Evolutionary conservation across 2,797 vertebrate genomes (phyloP).

Genomic region (Scolopax bukidnonensis): DNA sequence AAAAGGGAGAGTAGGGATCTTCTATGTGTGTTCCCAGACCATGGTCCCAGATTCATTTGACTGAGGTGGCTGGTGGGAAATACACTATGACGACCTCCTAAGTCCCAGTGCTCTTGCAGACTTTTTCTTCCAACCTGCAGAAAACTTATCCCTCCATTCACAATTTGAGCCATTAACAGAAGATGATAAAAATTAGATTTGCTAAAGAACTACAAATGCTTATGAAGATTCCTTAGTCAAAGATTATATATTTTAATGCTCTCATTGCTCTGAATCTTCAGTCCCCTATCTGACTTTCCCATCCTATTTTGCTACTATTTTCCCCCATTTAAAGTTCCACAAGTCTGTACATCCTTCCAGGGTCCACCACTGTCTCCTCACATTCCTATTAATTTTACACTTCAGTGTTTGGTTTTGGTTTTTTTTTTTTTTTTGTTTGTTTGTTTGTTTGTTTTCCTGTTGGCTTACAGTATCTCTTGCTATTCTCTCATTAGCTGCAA

Average conservation of each 20-base stretch:
- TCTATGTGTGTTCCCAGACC: background rate
- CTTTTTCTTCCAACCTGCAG: background rate
- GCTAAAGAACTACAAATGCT: background rate
- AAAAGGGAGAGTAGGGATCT: background rate
- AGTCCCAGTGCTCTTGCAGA: background rate
- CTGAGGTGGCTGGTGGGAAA: background rate
- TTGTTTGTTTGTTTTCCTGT: too few species aligned
- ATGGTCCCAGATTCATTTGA: background rate
- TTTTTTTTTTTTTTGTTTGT: background rate
- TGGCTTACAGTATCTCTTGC: background rate
- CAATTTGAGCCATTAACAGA: background rate
- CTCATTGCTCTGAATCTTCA: background rate
- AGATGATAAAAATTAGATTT: background rate
- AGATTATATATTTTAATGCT: background rate
- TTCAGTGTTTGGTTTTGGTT: background rate
- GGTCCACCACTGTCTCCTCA: background rate
- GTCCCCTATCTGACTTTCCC: background rate
- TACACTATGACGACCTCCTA: background rate
- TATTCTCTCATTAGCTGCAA: background rate
- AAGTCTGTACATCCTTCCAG: background rate
- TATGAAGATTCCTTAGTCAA: background rate
- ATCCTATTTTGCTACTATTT: background rate
- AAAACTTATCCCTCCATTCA: background rate
- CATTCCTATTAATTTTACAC: background rate
- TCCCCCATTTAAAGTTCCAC: background rate